Conservation (phyloP, 1,140 invertebrate genomes). For the Musca domestica region DNA sequence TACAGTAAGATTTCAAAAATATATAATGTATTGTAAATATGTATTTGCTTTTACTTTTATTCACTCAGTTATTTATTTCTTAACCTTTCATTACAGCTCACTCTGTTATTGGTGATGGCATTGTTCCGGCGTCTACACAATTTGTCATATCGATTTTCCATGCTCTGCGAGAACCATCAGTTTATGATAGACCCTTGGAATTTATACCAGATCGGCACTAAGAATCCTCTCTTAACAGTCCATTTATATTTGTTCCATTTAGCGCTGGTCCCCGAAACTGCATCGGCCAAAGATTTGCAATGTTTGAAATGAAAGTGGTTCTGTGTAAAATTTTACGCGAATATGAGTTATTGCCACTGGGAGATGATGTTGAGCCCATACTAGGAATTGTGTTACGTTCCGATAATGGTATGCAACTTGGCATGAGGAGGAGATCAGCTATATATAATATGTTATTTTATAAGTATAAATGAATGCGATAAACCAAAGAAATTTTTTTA, state of each 20-base stretch:
- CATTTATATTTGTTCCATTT: constrained; percentile 58
- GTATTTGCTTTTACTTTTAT: background rate
- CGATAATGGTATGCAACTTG: constrained; percentile 39
- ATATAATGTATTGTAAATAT: too few species aligned
- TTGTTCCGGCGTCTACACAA: constrained; percentile 50
- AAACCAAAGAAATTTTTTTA: too few species aligned
- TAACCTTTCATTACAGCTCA: constrained; percentile 23
- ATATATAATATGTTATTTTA: too few species aligned
- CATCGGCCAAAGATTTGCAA: constrained; percentile 59
- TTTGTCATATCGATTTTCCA: constrained; percentile 52
- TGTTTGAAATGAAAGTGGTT: constrained; percentile 47
- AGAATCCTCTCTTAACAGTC: too few species aligned
- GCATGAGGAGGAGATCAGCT: constrained; percentile 32
- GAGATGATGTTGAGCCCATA: constrained; percentile 34
- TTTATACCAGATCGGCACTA: too few species aligned
- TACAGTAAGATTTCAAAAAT: constrained; percentile 35
- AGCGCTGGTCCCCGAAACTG: constrained; percentile 71
- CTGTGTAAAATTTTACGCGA: constrained; percentile 44
- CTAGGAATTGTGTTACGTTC: constrained; percentile 44
- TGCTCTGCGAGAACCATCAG: constrained; percentile 56
- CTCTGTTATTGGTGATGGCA: constrained; percentile 33
- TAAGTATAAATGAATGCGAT: too few species aligned
- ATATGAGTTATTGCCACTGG: constrained; percentile 54
- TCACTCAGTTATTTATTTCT: background rate
- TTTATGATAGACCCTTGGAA: too few species aligned